Evolutionary conservation across 1,140 invertebrate genomes (phyloP).

Genomic region (Colletes latitarsis): DNA sequence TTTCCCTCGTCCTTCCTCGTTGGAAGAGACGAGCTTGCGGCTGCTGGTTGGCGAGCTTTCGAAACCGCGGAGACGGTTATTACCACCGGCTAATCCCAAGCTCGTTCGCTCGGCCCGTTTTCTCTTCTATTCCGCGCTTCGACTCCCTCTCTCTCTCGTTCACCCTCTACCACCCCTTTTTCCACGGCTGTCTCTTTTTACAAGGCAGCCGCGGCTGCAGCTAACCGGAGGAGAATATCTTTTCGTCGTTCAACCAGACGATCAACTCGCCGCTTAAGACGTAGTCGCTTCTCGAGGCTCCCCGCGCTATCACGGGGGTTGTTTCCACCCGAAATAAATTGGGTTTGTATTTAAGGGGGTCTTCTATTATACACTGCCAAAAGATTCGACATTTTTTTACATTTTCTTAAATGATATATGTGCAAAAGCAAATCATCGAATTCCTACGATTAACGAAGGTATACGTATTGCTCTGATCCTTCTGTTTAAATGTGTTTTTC

Average conservation of each 20-base stretch:
- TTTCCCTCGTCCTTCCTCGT: background rate
- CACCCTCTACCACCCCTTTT: background rate
- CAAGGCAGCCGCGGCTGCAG: conserved; percentile 20
- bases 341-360: conserved; percentile 9
- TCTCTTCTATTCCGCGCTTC: background rate
- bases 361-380: background rate
- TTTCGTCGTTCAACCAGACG: conserved; percentile 51
- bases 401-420: no score
- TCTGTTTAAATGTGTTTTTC: no score
- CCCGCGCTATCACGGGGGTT: conserved; percentile 12
- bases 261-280: conserved; percentile 52
- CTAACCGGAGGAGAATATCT: conserved; percentile 59
- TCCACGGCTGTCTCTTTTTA: background rate
- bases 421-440: no score
- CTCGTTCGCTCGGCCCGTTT: conserved; percentile 56
- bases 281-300: conserved; percentile 5
- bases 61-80: conserved; percentile 65
- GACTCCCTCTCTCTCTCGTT: conserved; percentile 12
- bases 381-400: no score
- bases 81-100: conserved; percentile 68
- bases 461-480: no score
- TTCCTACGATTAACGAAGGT: no score
- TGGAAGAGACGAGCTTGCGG: conserved; percentile 57
- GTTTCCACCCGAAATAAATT: conserved; percentile 22
- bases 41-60: conserved; percentile 63